phyloP scores from a whole-genome alignment of 2,888 invertebrate genomes.

The Acanthopleura granulata region DNA sequence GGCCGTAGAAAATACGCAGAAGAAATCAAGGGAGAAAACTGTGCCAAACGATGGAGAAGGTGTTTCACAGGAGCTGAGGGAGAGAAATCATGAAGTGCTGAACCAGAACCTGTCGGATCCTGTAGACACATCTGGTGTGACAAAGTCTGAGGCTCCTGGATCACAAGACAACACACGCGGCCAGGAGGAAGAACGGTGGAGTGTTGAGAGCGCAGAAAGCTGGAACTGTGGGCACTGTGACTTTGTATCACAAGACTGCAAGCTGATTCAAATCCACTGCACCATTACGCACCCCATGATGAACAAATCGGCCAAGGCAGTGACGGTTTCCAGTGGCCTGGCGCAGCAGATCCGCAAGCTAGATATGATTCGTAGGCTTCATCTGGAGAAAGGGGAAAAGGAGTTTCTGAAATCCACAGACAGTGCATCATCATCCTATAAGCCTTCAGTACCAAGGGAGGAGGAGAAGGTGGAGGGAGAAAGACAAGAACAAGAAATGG shows the following conservation, averaged over 20 bases:
- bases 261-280: constrained; percentile 2
- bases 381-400: constrained; percentile 15
- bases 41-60: neutral
- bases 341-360: neutral
- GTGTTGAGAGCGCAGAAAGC: neutral
- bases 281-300: constrained; percentile 6
- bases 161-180: neutral
- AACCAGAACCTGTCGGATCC: neutral
- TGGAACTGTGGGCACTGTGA: constrained; percentile 1
- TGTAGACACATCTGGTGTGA: neutral
- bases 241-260: neutral
- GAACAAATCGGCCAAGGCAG: neutral
- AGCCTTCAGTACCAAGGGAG: neutral
- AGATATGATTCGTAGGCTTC: neutral
- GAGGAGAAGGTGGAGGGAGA: neutral
- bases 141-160: neutral
- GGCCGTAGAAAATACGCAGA: neutral
- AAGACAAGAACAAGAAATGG: too few species aligned
- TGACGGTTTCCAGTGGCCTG: neutral
- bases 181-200: neutral
- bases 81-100: neutral
- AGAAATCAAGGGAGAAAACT: neutral
- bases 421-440: neutral
- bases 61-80: neutral
- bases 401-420: constrained; percentile 8